phyloP scores from a whole-genome alignment of 2,888 invertebrate genomes.

The Petrolisthes cinctipes region DNA sequence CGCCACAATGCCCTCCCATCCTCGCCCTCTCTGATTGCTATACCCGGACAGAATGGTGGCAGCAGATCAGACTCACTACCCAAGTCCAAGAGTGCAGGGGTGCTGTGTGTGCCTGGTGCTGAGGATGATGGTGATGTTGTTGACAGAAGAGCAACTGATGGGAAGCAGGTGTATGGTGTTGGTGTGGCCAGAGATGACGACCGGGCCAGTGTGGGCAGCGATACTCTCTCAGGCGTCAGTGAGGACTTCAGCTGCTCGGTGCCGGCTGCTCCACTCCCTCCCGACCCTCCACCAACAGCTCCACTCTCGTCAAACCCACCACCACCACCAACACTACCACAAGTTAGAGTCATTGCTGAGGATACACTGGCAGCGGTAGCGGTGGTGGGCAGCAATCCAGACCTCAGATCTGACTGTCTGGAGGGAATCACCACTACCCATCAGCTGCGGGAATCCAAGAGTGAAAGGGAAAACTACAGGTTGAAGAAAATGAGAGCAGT shows the following conservation, averaged over 20 bases:
- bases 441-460: not conserved
- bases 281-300: not conserved
- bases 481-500: not conserved
- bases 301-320: slow-evolving; percentile 15
- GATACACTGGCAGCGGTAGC: not conserved
- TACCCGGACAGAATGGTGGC: slow-evolving; percentile 21
- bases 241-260: slow-evolving; percentile 65
- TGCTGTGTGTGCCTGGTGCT: slow-evolving; percentile 17
- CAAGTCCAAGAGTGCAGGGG: slow-evolving; percentile 43
- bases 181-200: slow-evolving; percentile 27
- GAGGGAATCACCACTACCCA: not conserved
- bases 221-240: slow-evolving; percentile 64
- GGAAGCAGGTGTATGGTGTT: not conserved
- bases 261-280: slow-evolving; percentile 16
- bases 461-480: not conserved
- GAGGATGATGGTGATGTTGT: not conserved
- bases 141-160: not conserved
- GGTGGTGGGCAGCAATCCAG: no score
- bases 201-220: slow-evolving; percentile 61
- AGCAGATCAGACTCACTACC: slow-evolving; percentile 28
- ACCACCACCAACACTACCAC: slow-evolving; percentile 32
- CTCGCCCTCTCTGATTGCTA: slow-evolving; percentile 45
- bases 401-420: not conserved
- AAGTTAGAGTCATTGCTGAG: slow-evolving; percentile 33
- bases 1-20: slow-evolving; percentile 34